Conservation (phyloP, 2,113 vertebrate species). For the Colinus virginianus region DNA sequence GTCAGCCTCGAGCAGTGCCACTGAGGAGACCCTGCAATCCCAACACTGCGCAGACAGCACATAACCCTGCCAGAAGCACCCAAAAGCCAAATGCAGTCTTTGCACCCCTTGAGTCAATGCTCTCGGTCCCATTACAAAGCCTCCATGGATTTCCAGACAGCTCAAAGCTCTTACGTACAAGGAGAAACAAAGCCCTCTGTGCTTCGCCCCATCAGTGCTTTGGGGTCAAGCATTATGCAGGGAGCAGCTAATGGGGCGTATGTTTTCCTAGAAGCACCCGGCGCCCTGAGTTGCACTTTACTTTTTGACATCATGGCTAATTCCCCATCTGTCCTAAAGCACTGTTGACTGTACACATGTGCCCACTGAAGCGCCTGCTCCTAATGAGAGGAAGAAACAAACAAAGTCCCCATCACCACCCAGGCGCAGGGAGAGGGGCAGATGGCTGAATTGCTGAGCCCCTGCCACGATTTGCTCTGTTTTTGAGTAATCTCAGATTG, state of each 20-base stretch:
- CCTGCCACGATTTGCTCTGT: not conserved
- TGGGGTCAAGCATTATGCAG: accelerated
- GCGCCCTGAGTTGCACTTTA: not conserved
- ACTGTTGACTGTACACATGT: slow-evolving; percentile 33
- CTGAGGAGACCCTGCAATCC: not conserved
- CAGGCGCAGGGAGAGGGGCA: not conserved
- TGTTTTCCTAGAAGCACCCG: not conserved
- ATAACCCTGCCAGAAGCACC: not conserved
- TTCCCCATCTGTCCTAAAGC: not conserved
- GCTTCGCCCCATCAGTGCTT: accelerated
- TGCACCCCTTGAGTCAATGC: not conserved
- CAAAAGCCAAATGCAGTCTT: not conserved
- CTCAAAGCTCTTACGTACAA: not conserved
- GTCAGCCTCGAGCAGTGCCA: not conserved
- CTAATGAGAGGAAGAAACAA: slow-evolving; percentile 38
- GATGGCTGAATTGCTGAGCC: not conserved
- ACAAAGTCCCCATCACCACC: not conserved
- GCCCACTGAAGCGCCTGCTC: not conserved
- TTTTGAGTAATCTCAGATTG: not conserved
- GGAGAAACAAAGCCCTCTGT: not conserved
- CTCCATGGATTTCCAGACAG: not conserved
- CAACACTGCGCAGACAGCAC: not conserved
- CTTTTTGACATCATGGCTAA: not conserved
- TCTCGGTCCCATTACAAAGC: not conserved
- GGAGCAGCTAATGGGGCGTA: not conserved